Percentiles rank a stretch among this genome's conserved stretches.
Conservation (phyloP, 2,113 vertebrate genomes). For the Protomyctophum bolini region DNA sequence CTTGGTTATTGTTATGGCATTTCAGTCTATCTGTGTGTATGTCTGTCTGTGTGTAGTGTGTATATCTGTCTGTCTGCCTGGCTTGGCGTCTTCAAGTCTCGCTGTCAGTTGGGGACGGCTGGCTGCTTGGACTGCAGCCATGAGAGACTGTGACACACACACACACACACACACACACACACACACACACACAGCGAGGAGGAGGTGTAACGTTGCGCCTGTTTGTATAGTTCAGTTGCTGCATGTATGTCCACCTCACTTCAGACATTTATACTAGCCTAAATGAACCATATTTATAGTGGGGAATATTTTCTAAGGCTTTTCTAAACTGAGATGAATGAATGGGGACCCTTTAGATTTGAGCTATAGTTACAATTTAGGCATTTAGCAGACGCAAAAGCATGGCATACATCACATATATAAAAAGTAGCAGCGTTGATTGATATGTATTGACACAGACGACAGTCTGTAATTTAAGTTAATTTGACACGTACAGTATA, state of each 20-base stretch:
- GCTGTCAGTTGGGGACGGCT: constrained; percentile 47
- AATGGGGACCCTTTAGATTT: too few species aligned
- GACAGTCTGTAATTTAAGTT: too few species aligned
- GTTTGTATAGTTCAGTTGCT: neutral
- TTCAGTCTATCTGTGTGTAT: constrained; percentile 39
- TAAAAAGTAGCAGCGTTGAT: too few species aligned
- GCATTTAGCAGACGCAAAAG: too few species aligned
- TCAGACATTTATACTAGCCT: neutral
- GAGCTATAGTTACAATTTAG: too few species aligned
- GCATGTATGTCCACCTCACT: constrained; percentile 18
- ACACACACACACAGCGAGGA: constrained; percentile 19
- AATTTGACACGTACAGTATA: too few species aligned
- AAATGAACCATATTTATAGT: too few species aligned
- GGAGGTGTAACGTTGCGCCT: constrained; percentile 58
- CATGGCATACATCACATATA: too few species aligned
- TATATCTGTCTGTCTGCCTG: constrained; percentile 17
- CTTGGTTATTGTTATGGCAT: constrained; percentile 50
- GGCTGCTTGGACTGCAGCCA: constrained; percentile 64
- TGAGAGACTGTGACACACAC: constrained; percentile 29
- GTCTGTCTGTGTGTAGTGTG: neutral
- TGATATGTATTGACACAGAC: too few species aligned
- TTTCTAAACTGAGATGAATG: too few species aligned
- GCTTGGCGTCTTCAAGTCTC: constrained; percentile 75
- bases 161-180: neutral
- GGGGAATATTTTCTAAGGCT: too few species aligned